phyloP scores from a whole-genome alignment of 35 echinoderm and acorn worm genomes.

The Stichopus chloronotus region DNA sequence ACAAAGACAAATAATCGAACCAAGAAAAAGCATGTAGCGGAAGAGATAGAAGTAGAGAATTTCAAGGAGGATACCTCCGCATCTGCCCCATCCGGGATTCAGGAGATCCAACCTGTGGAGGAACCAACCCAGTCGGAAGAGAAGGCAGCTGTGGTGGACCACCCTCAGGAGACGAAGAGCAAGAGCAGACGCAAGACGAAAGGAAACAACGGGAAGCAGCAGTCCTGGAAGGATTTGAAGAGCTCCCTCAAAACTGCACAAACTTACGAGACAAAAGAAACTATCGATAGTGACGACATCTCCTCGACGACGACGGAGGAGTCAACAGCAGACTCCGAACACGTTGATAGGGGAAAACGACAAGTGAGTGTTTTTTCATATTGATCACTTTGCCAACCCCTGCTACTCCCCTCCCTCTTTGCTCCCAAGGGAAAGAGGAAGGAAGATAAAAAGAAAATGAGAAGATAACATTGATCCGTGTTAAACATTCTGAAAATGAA shows the following conservation, averaged over 20 bases:
- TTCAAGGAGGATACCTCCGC: not conserved
- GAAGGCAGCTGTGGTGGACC: not conserved
- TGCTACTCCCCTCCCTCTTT: not conserved
- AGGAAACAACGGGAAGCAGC: conserved; percentile 42
- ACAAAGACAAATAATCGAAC: conserved; percentile 6
- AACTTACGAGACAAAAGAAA: conserved; percentile 39
- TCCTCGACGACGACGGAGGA: conserved; percentile 94
- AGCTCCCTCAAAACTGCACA: conserved; percentile 54
- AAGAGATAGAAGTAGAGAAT: conserved; percentile 15
- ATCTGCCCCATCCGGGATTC: not conserved
- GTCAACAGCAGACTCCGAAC: conserved; percentile 90
- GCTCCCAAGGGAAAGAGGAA: not conserved
- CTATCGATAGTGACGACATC: conserved; percentile 69
- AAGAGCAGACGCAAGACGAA: conserved; percentile 40
- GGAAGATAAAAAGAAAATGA: not conserved
- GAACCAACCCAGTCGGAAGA: conserved; percentile 30
- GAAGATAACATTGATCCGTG: not conserved
- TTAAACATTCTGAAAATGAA: too few relatives aligned
- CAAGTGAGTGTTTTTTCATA: conserved; percentile 63
- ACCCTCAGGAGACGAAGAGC: conserved; percentile 39
- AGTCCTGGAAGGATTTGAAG: conserved; percentile 63
- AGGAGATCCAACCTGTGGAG: not conserved
- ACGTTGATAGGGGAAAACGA: conserved; percentile 78
- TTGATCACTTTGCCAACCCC: too few relatives aligned
- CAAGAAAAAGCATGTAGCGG: conserved; percentile 30